Percentiles rank a stretch among this genome's conserved stretches.
Conservation (phyloP, 2,113 vertebrate species). For the Sigmodon hispidus region DNA sequence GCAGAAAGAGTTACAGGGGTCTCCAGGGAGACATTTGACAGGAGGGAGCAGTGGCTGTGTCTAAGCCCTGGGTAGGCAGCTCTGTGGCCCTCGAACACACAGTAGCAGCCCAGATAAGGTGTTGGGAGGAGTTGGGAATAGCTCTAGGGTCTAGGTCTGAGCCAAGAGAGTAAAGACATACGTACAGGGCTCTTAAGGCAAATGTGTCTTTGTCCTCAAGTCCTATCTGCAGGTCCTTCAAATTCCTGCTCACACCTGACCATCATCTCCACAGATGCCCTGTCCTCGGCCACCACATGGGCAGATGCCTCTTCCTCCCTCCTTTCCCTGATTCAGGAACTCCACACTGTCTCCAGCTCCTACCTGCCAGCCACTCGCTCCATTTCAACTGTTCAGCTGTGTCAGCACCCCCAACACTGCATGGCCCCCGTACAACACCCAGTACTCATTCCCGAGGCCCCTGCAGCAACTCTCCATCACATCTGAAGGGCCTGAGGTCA, state of each 20-base stretch:
- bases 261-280: not conserved
- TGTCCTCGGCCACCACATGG: fast-evolving
- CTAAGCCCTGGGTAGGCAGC: not conserved
- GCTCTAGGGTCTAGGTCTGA: not conserved
- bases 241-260: not conserved
- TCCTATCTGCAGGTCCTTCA: not conserved
- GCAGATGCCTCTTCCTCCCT: not conserved
- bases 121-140: too few species aligned
- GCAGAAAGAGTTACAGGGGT: not conserved
- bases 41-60: not conserved
- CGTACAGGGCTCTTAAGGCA: fast-evolving
- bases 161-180: not conserved
- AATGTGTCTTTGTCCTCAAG: fast-evolving
- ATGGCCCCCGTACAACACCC: not conserved
- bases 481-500: not conserved
- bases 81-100: fast-evolving
- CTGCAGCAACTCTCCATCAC: not conserved
- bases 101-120: too few species aligned
- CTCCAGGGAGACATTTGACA: too few species aligned
- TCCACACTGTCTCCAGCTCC: too few species aligned
- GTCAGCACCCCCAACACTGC: fast-evolving
- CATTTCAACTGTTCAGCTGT: not conserved
- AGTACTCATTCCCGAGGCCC: not conserved
- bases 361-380: fast-evolving
- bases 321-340: not conserved